Evolutionary conservation across 2,888 invertebrate species (phyloP).

Genomic region (Pasiphila rectangulata): DNA sequence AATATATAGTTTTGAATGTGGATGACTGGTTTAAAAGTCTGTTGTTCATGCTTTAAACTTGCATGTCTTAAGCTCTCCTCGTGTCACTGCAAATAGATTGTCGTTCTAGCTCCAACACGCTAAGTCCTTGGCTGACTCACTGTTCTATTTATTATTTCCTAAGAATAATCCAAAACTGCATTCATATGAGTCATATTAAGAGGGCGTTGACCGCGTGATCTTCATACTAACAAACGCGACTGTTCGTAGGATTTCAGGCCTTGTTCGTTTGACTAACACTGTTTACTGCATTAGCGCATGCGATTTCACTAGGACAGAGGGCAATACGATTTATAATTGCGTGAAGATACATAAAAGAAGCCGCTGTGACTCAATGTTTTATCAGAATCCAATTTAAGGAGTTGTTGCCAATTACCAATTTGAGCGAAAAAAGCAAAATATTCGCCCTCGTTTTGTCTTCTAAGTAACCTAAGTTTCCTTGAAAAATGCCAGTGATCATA

Average conservation of each 20-base stretch:
- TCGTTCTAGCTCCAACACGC: constrained; percentile 36
- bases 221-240: constrained; percentile 35
- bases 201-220: constrained; percentile 65
- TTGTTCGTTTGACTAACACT: constrained; percentile 25
- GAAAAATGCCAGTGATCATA: constrained; percentile 3
- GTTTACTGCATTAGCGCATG: constrained; percentile 18
- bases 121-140: constrained; percentile 72
- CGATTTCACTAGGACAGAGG: constrained; percentile 6
- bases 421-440: neutral
- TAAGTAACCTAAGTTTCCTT: neutral
- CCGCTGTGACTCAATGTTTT: constrained; percentile 8
- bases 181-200: constrained; percentile 63
- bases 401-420: neutral
- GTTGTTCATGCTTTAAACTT: constrained; percentile 1
- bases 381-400: neutral
- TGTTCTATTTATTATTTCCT: constrained; percentile 74
- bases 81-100: constrained; percentile 27
- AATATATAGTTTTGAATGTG: too few relatives aligned
- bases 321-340: constrained; percentile 13
- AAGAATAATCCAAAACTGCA: constrained; percentile 78
- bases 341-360: constrained; percentile 5
- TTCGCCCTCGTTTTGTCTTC: neutral
- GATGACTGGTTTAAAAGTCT: too few relatives aligned
- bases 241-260: constrained; percentile 30
- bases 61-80: neutral